Base-by-base conservation (phyloP, 2,113 vertebrate species). In the Galbula dea region DNA sequence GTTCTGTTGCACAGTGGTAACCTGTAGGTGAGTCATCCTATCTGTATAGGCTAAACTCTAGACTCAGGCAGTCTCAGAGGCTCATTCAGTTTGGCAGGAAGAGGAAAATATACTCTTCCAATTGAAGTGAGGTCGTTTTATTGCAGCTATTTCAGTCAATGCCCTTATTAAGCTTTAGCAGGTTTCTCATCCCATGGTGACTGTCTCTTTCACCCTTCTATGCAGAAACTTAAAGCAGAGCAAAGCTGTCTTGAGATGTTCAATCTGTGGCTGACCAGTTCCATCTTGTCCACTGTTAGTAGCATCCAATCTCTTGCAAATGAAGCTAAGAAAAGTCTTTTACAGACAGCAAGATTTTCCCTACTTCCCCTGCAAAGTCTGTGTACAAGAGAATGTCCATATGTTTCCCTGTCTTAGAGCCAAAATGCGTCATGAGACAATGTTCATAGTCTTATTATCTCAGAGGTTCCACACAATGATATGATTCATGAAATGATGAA, bases 401-500 rank as follows among this genome's bases (percentile, higher is more conserved):
- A 92, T 67, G 39, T n/a, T 83, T 76, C 41, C 37, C 27, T 76
- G 67, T 80, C 63, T 83, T 54, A 63, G 72, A 93, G 79, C 75
- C 90, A 93, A 93, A 55, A 1, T 15, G 45, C 1, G 0, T 34
- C 9, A 4, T 30, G 46, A 68, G 55, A 83, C 77, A 51, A 80
- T 77, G 59, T 71, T 94, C 59, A 8, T n/a, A 55, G 32, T 29
- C 72, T 66, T 41, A 55, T 88, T 94, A 62, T 77, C 83, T 94
- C 72, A 83, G 90, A 86, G 27, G 55, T 88, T 86, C 46, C 51
- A 67, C 46, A 67, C 79, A 67, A 36, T 62, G 45, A 45, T 48
- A 76, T 89, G 85, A 93, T 66, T 93, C 41, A 89, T 39, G 37
- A 51, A 85, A 93, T 66, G 85, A 85, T 49, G 76, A 79, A 66